Percentiles rank a stretch among this genome's conserved stretches.
Conservation (phyloP, 2,113 vertebrate genomes). For the Ahaetulla prasina region DNA sequence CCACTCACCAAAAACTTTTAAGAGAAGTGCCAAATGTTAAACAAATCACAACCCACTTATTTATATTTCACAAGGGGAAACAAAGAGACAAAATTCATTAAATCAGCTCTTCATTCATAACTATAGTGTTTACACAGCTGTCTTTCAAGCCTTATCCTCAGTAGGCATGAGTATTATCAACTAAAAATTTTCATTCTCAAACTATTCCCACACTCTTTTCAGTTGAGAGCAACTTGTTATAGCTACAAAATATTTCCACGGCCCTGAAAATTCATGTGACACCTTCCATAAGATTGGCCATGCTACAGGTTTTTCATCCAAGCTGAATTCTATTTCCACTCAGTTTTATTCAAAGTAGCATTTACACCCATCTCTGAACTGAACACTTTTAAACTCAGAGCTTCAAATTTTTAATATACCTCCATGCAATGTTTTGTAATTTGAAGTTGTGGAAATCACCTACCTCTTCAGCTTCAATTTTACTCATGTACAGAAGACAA, state of each 20-base stretch:
- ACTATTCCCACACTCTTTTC: constrained; percentile 7
- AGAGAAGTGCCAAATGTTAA: constrained; percentile 6
- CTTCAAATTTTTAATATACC: not conserved
- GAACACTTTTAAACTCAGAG: not conserved
- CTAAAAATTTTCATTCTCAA: constrained; percentile 21
- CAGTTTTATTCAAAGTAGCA: not conserved
- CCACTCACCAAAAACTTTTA: not conserved
- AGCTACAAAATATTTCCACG: constrained; percentile 22
- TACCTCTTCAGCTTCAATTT: not conserved
- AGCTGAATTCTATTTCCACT: not conserved
- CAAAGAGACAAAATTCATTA: constrained; percentile 30
- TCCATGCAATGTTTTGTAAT: not conserved
- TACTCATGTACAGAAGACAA: not conserved
- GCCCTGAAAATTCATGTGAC: constrained; percentile 16
- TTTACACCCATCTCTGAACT: not conserved
- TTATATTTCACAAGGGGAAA: constrained; percentile 13
- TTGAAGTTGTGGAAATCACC: not conserved
- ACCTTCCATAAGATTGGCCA: constrained; percentile 10
- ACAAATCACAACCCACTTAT: constrained; percentile 7
- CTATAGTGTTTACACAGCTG: constrained; percentile 21
- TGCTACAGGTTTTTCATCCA: constrained; percentile 13
- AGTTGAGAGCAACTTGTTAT: constrained; percentile 17
- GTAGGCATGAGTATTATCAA: constrained; percentile 19
- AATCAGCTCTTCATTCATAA: constrained; percentile 23
- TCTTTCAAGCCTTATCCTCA: constrained; percentile 15